Conservation (phyloP, 2,797 vertebrate genomes). For the Synanceia verrucosa region DNA sequence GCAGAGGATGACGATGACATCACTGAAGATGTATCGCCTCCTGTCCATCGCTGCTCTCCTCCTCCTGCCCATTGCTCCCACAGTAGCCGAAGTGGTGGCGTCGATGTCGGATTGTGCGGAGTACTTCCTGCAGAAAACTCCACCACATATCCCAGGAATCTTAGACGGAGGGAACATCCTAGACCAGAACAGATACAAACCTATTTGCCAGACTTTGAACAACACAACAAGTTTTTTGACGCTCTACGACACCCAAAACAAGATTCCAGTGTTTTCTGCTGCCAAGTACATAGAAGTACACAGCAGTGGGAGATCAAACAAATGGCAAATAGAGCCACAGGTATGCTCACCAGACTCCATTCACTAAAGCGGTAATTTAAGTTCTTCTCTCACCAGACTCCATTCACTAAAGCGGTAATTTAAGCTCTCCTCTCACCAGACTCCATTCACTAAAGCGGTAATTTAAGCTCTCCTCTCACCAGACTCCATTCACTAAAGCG, state of each 20-base stretch:
- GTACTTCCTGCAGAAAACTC: slow-evolving; percentile 4
- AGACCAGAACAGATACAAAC: slow-evolving; percentile 44
- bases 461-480: no score
- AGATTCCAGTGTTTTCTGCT: slow-evolving; percentile 70
- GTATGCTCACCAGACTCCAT: no score
- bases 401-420: no score
- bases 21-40: not conserved
- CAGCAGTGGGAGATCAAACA: accelerated
- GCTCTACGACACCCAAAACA: slow-evolving; percentile 55
- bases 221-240: slow-evolving; percentile 32
- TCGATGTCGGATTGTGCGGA: not conserved
- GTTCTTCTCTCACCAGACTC: no score
- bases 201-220: slow-evolving; percentile 50
- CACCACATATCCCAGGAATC: slow-evolving; percentile 23
- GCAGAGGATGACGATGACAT: not conserved
- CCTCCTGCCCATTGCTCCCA: slow-evolving; percentile 13
- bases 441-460: no score
- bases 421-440: no score
- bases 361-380: no score
- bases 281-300: not conserved
- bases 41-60: slow-evolving; percentile 18
- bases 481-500: no score
- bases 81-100: not conserved
- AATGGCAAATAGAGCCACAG: slow-evolving; percentile 52
- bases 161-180: slow-evolving; percentile 18